phyloP scores from a whole-genome alignment of 2,113 vertebrate genomes.

The Chloebia gouldiae region DNA sequence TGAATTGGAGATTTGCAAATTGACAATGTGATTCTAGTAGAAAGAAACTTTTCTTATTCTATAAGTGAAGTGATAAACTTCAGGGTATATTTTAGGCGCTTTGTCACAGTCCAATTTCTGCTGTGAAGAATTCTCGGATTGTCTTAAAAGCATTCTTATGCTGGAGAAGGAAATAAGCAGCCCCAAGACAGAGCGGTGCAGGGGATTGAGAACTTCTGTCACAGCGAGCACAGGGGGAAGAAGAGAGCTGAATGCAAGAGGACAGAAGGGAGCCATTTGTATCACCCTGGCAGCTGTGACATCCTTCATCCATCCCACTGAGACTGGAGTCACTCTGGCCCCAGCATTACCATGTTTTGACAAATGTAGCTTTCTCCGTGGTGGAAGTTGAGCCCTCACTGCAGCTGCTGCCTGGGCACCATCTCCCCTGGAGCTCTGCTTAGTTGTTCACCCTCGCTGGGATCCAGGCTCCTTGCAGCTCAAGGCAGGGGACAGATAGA shows the following conservation, averaged over 20 bases:
- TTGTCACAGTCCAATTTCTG: conserved; percentile 44
- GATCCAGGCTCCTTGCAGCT: not conserved
- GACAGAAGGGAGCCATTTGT: not conserved
- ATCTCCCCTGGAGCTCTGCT: not conserved
- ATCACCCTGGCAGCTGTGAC: not conserved
- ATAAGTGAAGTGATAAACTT: conserved; percentile 24
- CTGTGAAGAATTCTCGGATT: conserved; percentile 55
- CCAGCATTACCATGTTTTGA: not conserved
- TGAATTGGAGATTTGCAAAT: conserved; percentile 24
- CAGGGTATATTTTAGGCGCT: conserved; percentile 48
- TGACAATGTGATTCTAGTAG: not conserved
- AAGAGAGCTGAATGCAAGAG: not conserved
- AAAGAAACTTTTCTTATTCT: conserved; percentile 41
- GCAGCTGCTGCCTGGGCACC: not conserved
- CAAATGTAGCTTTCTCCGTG: not conserved
- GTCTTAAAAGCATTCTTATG: conserved; percentile 42
- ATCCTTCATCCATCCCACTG: not conserved
- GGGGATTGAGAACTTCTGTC: not conserved
- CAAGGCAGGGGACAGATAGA: not conserved
- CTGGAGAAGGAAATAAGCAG: conserved; percentile 44
- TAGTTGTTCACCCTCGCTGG: not conserved
- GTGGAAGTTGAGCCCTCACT: not conserved
- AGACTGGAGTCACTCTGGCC: not conserved
- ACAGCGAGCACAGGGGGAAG: not conserved
- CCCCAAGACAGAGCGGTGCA: not conserved